Conservation (phyloP, 2,888 invertebrate species). For the Nymphalis urticae region DNA sequence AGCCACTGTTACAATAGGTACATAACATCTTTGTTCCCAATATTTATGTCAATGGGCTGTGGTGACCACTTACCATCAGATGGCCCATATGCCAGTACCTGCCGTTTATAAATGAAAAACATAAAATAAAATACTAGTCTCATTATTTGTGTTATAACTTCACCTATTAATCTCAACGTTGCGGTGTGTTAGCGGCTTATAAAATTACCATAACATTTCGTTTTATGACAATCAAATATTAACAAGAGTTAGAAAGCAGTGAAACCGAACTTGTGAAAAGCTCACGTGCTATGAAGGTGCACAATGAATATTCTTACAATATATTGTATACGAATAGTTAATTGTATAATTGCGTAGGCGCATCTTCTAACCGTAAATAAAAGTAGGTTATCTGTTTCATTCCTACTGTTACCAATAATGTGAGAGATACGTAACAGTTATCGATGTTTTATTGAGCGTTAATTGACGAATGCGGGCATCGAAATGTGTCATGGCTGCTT, state of each 20-base stretch:
- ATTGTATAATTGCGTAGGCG: constrained; percentile 1
- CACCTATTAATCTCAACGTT: not conserved
- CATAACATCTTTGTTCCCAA: too few species aligned
- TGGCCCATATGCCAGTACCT: too few species aligned
- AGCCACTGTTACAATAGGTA: too few species aligned
- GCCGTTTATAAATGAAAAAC: too few species aligned
- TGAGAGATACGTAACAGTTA: constrained; percentile 41
- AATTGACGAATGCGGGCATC: constrained; percentile 63
- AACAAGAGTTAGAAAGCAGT: too few species aligned
- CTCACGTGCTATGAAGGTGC: too few species aligned
- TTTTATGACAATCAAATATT: not conserved
- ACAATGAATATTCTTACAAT: too few species aligned
- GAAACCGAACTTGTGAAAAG: too few species aligned
- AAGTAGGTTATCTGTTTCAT: constrained; percentile 38
- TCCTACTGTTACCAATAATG: constrained; percentile 25
- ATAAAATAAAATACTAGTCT: too few species aligned
- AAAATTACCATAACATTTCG: constrained; percentile 3
- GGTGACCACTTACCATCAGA: too few species aligned
- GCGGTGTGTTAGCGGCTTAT: constrained; percentile 1
- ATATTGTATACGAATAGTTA: not conserved
- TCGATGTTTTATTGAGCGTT: constrained; percentile 60
- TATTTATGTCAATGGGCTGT: too few species aligned
- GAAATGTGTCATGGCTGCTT: constrained; percentile 51
- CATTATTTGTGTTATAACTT: too few species aligned
- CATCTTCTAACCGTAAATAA: constrained; percentile 8